Evolutionary conservation across 1,140 invertebrate genomes (phyloP), one percentile per base, ranked within the genome.

Genomic region (Drosophila lini): DNA sequence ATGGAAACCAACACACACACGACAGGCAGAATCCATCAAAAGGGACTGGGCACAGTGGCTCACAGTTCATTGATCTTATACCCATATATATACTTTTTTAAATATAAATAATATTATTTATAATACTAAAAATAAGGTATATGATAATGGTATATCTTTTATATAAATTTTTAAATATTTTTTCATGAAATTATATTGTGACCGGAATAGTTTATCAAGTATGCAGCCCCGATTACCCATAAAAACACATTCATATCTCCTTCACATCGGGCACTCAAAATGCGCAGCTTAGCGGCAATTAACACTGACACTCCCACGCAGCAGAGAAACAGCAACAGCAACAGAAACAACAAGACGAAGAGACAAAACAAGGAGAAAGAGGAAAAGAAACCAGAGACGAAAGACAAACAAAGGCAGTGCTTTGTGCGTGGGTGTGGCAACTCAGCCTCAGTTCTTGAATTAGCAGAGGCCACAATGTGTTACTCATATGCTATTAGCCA

Each of bases 251-350:
- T 70, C 74, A 74, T 60, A 58, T 74, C 53, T 74, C 32, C 59
- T 34, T 38, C 67, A 42, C 57, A 40, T 60, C 47, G 38, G 38
- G 38, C 73, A 75, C 60, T 82, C 63, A 58, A 82, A 80, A 80
- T 82, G 83, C 76, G 73, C 69, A 80, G 61, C 80, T 89, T 88
- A 78, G 77, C 61, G 67, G 80, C 83, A 89, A 88, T 88, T 89
- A 88, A 88, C 59, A 75, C 83, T 89, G 80, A 74, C 83, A 88
- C 84, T 89, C 83, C 84, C 83, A 88, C 83, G 84, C 80, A 60
- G 50, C 69, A 56, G 38, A 34, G 48, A 38, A 34, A 76, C 34
- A 57, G 53, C 47, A 71, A 48, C 47, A 45, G n/a, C 9, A 57
- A 50, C 65, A 73, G 52, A 55, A 55, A 55, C 52, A 55, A 55